Base-by-base conservation (phyloP, 2,113 vertebrate species). In the Passer montanus region DNA sequence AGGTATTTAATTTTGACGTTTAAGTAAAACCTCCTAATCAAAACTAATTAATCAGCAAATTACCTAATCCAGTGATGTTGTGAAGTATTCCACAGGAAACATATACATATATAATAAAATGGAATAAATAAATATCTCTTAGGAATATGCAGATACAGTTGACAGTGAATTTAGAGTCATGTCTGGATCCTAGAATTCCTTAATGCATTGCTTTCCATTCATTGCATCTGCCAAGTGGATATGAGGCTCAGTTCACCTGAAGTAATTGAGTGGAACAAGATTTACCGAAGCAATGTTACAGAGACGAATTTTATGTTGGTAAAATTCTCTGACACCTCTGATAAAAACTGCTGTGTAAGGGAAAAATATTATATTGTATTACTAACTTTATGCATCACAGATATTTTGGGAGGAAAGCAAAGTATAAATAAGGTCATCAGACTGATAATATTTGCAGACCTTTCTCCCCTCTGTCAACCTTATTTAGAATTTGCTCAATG, bases 371-470 rank as follows among this genome's bases (percentile, higher is more conserved):
- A 46, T 44, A 74, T 30, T 68, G 22, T 55, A 27, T 74, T 85
- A 68, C 58, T 74, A 77, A 63, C 79, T 81, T 37, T 27, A n/a
- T 62, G 49, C 76, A 90, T 75, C 81, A 74, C 20, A 83, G 60
- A 60, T 56, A 80, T 84, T 82, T 86, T 39, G 13, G 17, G 46
- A 84, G 77, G 86, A 92, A 95, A 87, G 31, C 15, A 87, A 92
- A 87, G 68, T 60, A 56, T 95, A 94, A 97, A 95, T 91, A 95
- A 96, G 90, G 63, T 95, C 76, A 91, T 86, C 68, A 90, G 31
- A 80, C 62, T 1, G 30, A 83, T 96, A 79, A 92, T 97, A 80
- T 95, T 96, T 95, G 41, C 55, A 94, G 84, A 95, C 89, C 88
- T 94, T 90, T 90, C 72, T 94, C 50, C 28, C 41, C 56, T 95